Evolutionary conservation across 2,113 vertebrate genomes (phyloP), one percentile per base, ranked within the genome.

Genomic region (Mystacornis crossleyi): DNA sequence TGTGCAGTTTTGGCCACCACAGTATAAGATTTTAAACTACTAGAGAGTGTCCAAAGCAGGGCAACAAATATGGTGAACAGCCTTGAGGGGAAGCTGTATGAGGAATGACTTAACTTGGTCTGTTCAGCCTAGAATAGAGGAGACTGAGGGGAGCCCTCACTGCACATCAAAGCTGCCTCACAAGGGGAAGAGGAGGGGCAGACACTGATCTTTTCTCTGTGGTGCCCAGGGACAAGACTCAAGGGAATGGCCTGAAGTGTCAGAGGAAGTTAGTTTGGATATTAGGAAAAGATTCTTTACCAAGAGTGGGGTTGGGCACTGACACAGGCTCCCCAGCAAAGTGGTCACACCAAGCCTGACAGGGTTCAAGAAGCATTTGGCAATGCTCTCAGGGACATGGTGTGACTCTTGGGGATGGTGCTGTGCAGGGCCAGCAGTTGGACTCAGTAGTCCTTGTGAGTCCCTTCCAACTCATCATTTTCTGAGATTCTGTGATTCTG

Each of bases 251-350:
- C 6, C 28, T 28, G 18, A 69, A 61, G 45, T 12, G 38, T 38
- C 54, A 53, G 38, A 8, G 12, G 18, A 78, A 6, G 38, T 45
- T 43, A 23, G 23, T 26, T 28, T 21, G 28, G 38, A 38, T 38
- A 38, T 53, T 28, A 61, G 28, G 28, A 16, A 51, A 60, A 69
- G 28, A 15, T 28, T n/a, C 23, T 61, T 38, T 45, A 23, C 18
- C 14, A 10, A 33, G 26, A 5, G 15, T 8, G 8, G 12, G 14
- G 9, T 1, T 38, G 14, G 10, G 18, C 9, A 2, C 18, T n/a
- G 54, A 3, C 53, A 51, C 1, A 33, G 14, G 11, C 2, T 45
- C 28, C 28, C 28, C 38, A 28, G 12, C 4, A 4, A 23, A 7
- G 3, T 13, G 18, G 23, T n/a, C 38, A 18, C 73, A 38, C 9